Base-by-base conservation (phyloP, 2,888 invertebrate genomes). In the Campoletis raptor region DNA sequence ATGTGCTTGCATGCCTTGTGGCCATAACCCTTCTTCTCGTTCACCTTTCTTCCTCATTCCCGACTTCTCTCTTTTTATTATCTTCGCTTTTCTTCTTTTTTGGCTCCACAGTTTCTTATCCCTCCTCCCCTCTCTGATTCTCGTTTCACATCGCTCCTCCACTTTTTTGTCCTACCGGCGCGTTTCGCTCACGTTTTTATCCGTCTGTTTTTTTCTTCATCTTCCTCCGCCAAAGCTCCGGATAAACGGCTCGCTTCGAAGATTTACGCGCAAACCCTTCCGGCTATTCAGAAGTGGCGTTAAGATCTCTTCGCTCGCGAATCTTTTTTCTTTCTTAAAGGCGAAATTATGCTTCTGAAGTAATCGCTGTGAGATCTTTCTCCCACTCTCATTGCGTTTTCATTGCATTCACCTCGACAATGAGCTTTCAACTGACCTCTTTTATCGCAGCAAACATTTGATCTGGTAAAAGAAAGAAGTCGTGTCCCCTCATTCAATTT, bases 121-220 rank as follows among this genome's bases (percentile, higher is more conserved):
- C 70, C 81, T 3, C n/a, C n/a, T n/a, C n/a, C 66, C 61, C 73
- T 64, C 74, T 66, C 66, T 45, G 61, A 77, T 72, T 78, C 73
- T 54, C 83, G 88, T 87, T 85, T 86, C 88, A 84, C 89, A 88
- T 89, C 84, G 87, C 84, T 40, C 78, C 83, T 85, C 88, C 78
- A 80, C 81, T 87, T 83, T 83, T 73, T 78, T 72, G 40, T 66
- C 76, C 24, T 48, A 78, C 83, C 54, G 61, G 48, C 77, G 61
- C 83, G 66, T 57, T 86, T 77, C 73, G 69, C 82, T 82, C 70
- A 54, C 61, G 57, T 81, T 72, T 74, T 69, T 79, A 61, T 61
- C 54, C 76, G 72, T 73, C 76, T 72, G 30, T 61, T 70, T 54
- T 57, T 69, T 72, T 66, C 42, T 70, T 64, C 70, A 1, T 64